Conservation (phyloP, 2,888 invertebrate species). For the Lathronympha strigana region DNA sequence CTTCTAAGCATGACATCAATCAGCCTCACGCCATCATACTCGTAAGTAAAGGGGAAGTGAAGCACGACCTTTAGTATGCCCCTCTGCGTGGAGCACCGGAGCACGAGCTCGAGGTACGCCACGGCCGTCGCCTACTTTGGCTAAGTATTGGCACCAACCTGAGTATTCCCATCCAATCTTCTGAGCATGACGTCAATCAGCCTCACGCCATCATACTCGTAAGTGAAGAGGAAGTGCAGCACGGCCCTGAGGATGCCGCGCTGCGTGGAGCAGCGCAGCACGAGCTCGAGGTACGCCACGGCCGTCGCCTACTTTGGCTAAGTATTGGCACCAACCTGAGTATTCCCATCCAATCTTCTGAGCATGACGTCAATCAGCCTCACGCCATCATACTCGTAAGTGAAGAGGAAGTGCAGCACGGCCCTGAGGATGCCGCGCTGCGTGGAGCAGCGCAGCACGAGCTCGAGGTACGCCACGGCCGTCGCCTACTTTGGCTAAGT, state of each 20-base stretch:
- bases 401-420: conserved; percentile 93
- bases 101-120: neutral
- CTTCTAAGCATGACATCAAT: conserved; percentile 75
- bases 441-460: conserved; percentile 92
- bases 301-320: conserved; percentile 70
- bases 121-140: conserved; percentile 80
- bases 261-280: conserved; percentile 93
- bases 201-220: conserved; percentile 92
- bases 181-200: conserved; percentile 92
- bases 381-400: conserved; percentile 92
- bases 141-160: conserved; percentile 84
- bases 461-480: conserved; percentile 77
- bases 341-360: conserved; percentile 89
- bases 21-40: neutral
- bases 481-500: neutral
- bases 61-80: conserved; percentile 81
- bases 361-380: conserved; percentile 92
- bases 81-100: neutral
- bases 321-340: conserved; percentile 86
- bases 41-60: neutral
- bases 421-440: conserved; percentile 92
- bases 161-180: conserved; percentile 89
- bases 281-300: conserved; percentile 64
- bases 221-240: conserved; percentile 92
- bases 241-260: conserved; percentile 92